These are phyloP conservation scores for Bubo bubo DNA, from an alignment of 2,113 vertebrate genomes.

Conservation along the genomic window DNA sequence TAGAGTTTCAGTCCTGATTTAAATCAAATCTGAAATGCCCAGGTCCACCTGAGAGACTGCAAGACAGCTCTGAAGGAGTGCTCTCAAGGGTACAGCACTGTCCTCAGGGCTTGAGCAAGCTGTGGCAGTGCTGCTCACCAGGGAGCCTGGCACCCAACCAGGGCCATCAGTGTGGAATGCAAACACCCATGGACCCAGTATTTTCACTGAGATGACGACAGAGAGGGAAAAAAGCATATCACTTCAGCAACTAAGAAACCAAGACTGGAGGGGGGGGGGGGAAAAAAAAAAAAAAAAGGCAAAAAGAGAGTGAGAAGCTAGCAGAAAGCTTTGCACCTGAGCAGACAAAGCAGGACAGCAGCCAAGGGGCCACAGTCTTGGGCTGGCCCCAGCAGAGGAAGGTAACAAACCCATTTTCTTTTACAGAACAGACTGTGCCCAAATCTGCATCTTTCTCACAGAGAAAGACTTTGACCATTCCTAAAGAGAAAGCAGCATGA, in stretches of 20 bases:
- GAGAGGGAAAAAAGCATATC: neutral
- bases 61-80: neutral
- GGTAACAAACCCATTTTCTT: neutral
- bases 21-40: neutral
- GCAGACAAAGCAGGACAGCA: neutral
- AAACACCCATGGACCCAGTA: neutral
- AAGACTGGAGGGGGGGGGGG: neutral
- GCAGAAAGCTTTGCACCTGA: neutral
- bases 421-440: neutral
- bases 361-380: neutral
- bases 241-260: neutral
- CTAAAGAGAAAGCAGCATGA: neutral
- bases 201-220: neutral
- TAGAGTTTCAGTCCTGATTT: neutral
- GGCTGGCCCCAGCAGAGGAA: neutral
- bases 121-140: accelerated
- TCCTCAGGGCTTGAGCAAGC: accelerated
- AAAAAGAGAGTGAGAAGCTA: neutral
- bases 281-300: neutral
- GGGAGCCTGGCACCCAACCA: accelerated
- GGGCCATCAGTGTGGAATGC: neutral
- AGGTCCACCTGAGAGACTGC: neutral
- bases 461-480: neutral
- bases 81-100: neutral
- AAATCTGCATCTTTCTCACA: neutral